Evolutionary conservation across 2,113 vertebrate species (phyloP).

Genomic region (Rafetus swinhoei): DNA sequence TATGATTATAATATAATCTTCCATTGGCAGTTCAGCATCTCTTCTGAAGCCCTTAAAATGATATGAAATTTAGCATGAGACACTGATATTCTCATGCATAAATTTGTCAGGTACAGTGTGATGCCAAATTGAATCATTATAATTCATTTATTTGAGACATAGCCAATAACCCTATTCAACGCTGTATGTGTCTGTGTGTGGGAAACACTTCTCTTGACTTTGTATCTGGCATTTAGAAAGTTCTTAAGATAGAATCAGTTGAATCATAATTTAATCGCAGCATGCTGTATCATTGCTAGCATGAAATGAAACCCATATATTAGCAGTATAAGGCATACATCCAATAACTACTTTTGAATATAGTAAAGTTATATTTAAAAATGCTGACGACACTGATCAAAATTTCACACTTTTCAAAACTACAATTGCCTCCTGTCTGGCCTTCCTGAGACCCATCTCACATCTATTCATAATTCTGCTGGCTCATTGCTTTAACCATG

Average conservation of each 20-base stretch:
- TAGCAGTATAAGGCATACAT: not conserved
- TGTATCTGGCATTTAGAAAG: not conserved
- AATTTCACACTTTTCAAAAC: not conserved
- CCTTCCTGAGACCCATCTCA: not conserved
- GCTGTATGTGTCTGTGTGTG: not conserved
- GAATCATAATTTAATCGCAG: not conserved
- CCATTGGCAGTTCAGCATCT: not conserved
- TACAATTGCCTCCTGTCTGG: not conserved
- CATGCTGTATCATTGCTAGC: not conserved
- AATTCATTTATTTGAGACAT: not conserved
- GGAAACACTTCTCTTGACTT: not conserved
- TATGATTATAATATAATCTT: not conserved
- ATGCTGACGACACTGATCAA: not conserved
- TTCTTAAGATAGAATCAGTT: not conserved
- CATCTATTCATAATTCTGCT: not conserved
- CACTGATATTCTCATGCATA: not conserved
- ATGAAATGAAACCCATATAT: not conserved
- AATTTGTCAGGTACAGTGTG: not conserved
- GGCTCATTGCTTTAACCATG: not conserved
- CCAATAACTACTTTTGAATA: not conserved
- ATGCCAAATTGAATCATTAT: not conserved
- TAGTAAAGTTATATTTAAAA: not conserved
- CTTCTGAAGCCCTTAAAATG: not conserved
- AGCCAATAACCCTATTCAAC: not conserved
- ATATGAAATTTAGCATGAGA: not conserved